A percentile compares a stretch with the other conserved stretches of the same genome.
These are phyloP conservation scores for Etheostoma nigrum DNA, from an alignment of 2,797 vertebrate genomes.

Conservation along the genomic window DNA sequence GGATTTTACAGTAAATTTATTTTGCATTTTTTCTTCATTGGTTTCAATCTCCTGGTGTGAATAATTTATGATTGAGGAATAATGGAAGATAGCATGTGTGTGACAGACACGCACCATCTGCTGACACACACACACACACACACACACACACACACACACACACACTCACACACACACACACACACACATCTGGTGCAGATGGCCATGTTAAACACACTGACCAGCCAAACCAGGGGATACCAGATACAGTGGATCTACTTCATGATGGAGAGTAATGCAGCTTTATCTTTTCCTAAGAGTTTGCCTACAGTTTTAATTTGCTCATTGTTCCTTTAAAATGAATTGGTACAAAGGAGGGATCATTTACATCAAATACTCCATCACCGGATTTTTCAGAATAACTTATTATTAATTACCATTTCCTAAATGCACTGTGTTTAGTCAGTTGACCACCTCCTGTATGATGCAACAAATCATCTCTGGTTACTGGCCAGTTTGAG, in stretches of 20 bases:
- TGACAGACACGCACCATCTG: conserved; percentile 77
- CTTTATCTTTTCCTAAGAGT: neutral
- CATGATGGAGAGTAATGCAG: neutral
- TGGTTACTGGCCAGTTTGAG: neutral
- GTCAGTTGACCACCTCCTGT: neutral
- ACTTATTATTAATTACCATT: no score
- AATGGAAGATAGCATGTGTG: conserved; percentile 68
- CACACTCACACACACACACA: conserved; percentile 48
- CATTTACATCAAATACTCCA: no score
- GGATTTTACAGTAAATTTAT: conserved; percentile 6
- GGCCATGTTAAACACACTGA: conserved; percentile 55
- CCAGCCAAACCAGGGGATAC: conserved; percentile 12
- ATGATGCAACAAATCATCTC: neutral
- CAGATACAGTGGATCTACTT: neutral
- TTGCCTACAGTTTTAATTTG: neutral
- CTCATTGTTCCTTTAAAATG: neutral
- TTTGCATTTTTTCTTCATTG: neutral
- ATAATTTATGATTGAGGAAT: conserved; percentile 73
- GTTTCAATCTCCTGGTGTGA: conserved; percentile 56
- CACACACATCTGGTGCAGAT: conserved; percentile 77
- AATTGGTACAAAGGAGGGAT: neutral
- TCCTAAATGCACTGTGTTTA: neutral
- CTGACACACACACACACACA: conserved; percentile 39
- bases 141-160: conserved; percentile 25
- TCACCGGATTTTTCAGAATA: neutral